Conservation (phyloP, 2,888 invertebrate species). For the Parnassius smintheus region DNA sequence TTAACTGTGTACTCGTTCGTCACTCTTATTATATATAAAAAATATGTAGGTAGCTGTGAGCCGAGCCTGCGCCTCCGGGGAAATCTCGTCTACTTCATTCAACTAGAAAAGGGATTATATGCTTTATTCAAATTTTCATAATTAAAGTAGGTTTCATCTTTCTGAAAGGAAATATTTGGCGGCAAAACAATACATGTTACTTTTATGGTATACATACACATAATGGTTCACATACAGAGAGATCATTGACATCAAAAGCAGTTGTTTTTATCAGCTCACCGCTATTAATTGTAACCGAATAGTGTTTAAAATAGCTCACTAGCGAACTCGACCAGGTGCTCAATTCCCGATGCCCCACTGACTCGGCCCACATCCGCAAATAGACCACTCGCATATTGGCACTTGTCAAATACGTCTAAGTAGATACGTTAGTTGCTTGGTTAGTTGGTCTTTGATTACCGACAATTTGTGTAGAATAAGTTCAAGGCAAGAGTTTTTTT, state of each 20-base stretch:
- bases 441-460: no score
- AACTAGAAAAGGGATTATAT: no score
- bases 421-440: no score
- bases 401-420: constrained; percentile 30
- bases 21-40: no score
- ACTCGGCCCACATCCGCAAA: constrained; percentile 44
- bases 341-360: constrained; percentile 38
- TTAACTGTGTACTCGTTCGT: no score
- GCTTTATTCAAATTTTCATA: no score
- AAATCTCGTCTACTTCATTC: no score
- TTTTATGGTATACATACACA: neutral
- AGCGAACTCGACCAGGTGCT: constrained; percentile 22
- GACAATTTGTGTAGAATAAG: neutral
- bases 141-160: no score
- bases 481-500: neutral
- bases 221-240: constrained; percentile 5
- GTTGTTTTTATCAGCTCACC: constrained; percentile 12
- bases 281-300: constrained; percentile 34
- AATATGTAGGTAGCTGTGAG: no score
- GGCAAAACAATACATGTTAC: constrained; percentile 10
- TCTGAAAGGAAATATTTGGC: no score
- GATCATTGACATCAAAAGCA: constrained; percentile 13
- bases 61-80: no score
- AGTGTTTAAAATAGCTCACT: constrained; percentile 34
- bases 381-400: constrained; percentile 38